A percentile compares a stretch with the other conserved stretches of the same genome.
Conservation (phyloP, 2,888 invertebrate genomes). For the Melanotus villosus region DNA sequence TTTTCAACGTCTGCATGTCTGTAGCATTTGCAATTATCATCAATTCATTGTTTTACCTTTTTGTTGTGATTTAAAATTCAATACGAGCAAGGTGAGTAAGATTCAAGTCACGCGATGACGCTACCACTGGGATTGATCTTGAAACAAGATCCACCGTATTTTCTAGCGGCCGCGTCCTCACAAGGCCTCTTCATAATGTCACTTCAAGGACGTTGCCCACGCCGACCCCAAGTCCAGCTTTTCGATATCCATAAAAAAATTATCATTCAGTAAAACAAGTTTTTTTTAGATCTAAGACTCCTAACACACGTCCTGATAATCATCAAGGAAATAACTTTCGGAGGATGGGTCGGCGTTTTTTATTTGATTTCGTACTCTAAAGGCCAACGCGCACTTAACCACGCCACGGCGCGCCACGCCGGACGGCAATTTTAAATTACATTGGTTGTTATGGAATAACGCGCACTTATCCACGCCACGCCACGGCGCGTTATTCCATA, state of each 20-base stretch:
- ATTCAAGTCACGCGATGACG: constrained; percentile 20
- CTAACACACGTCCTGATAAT: not conserved
- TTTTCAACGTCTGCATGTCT: constrained; percentile 2
- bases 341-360: too few species aligned
- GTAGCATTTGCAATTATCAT: constrained; percentile 14
- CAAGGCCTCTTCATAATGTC: constrained; percentile 31
- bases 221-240: constrained; percentile 9
- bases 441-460: too few species aligned
- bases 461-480: too few species aligned
- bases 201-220: constrained; percentile 32
- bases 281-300: too few species aligned
- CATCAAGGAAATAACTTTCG: not conserved
- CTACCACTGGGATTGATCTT: constrained; percentile 13
- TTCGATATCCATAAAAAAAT: constrained; percentile 16
- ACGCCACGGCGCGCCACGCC: too few species aligned
- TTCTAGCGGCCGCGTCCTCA: constrained; percentile 29
- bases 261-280: constrained; percentile 3
- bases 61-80: constrained; percentile 5
- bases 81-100: constrained; percentile 3
- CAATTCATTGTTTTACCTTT: constrained; percentile 9
- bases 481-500: too few species aligned
- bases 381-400: too few species aligned
- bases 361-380: too few species aligned
- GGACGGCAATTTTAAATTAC: too few species aligned
- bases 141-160: constrained; percentile 9